phyloP scores from a whole-genome alignment of 1,140 invertebrate genomes.

The Drosophila ambigua region DNA sequence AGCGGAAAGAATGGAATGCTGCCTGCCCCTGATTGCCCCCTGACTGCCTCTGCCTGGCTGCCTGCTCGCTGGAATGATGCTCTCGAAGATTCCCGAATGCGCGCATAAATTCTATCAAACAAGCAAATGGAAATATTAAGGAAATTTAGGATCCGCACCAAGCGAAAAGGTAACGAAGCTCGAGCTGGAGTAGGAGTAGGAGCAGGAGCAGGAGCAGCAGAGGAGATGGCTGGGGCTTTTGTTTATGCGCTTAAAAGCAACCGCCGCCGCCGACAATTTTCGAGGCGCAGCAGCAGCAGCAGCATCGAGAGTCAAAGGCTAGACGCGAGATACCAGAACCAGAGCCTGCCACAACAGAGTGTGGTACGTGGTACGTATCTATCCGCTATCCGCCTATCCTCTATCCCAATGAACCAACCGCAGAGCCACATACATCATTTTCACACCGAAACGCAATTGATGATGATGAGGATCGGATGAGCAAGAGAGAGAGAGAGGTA shows the following conservation, averaged over 20 bases:
- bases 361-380: too few relatives aligned
- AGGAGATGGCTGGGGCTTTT: conserved; percentile 5
- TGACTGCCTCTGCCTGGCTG: conserved; percentile 7
- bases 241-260: conserved; percentile 60
- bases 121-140: conserved; percentile 78
- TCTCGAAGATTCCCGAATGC: conserved; percentile 33
- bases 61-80: conserved; percentile 19
- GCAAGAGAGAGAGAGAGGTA: not conserved
- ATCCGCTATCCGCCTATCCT: too few relatives aligned
- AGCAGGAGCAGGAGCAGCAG: not conserved
- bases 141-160: conserved; percentile 59
- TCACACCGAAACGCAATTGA: conserved; percentile 77
- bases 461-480: conserved; percentile 48
- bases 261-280: conserved; percentile 64
- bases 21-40: conserved; percentile 15
- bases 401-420: conserved; percentile 56
- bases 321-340: conserved; percentile 20
- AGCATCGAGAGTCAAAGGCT: conserved; percentile 35
- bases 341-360: too few relatives aligned
- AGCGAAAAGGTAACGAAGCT: not conserved
- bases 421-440: conserved; percentile 79
- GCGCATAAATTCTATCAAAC: conserved; percentile 73
- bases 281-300: conserved; percentile 39
- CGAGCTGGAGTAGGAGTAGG: not conserved
- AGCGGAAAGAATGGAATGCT: conserved; percentile 50